Percentiles rank a stretch among this genome's conserved stretches.
phyloP scores from a whole-genome alignment of 2,113 vertebrate genomes.

The Urocitellus parryii region DNA sequence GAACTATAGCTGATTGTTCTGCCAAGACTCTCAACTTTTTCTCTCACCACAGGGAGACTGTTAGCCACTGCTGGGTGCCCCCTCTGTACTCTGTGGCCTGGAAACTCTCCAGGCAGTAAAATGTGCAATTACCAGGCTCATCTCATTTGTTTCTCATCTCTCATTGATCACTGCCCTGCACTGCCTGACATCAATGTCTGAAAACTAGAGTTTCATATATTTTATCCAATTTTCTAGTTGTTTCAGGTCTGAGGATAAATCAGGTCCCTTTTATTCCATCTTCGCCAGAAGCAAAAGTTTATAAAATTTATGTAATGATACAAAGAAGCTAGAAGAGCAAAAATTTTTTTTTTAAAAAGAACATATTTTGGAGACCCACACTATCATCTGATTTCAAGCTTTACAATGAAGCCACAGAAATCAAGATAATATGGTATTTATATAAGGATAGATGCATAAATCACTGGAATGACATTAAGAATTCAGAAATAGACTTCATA shows the following conservation, averaged over 20 bases:
- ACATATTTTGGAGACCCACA: not conserved
- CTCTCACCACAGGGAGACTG: not conserved
- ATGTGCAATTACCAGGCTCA: not conserved
- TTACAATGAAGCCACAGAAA: not conserved
- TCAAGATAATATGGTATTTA: not conserved
- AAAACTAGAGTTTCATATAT: not conserved
- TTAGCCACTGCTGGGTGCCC: not conserved
- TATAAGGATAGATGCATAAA: not conserved
- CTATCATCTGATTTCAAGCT: not conserved
- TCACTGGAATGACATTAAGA: not conserved
- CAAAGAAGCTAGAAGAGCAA: not conserved
- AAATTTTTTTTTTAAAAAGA: not conserved
- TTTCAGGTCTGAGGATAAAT: slow-evolving; percentile 8
- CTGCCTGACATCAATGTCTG: not conserved
- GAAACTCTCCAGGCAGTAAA: not conserved
- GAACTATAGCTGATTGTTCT: not conserved
- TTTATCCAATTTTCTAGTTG: slow-evolving; percentile 46
- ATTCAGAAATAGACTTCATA: not conserved
- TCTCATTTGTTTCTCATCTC: slow-evolving; percentile 4
- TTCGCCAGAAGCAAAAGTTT: slow-evolving; percentile 4
- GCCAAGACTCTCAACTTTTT: not conserved
- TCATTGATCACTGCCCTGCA: not conserved
- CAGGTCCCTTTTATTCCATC: not conserved
- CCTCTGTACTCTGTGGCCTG: not conserved
- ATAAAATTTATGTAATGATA: slow-evolving; percentile 51